Evolutionary conservation across 2,797 vertebrate species (phyloP).

Genomic region (Echiichthys vipera): DNA sequence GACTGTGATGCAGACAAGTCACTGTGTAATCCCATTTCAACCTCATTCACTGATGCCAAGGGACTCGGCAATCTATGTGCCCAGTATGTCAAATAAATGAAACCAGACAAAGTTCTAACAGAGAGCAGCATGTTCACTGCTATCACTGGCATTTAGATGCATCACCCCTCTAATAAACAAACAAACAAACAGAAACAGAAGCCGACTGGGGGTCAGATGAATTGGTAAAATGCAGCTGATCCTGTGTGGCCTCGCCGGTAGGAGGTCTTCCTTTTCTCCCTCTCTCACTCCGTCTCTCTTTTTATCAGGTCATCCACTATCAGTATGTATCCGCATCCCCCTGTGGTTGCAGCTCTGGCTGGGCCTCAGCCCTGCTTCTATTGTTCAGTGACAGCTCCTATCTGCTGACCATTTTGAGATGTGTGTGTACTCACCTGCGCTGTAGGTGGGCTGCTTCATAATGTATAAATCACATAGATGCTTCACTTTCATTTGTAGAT

Average conservation of each 20-base stretch:
- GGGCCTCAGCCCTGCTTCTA: slow-evolving; percentile 39
- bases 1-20: slow-evolving; percentile 62
- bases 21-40: slow-evolving; percentile 74
- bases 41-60: slow-evolving; percentile 56
- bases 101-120: slow-evolving; percentile 15
- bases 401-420: slow-evolving; percentile 55
- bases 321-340: slow-evolving; percentile 57
- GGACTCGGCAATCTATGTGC: slow-evolving; percentile 34
- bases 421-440: slow-evolving; percentile 55
- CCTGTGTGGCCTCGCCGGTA: slow-evolving; percentile 72
- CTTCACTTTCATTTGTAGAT: slow-evolving; percentile 24
- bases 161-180: slow-evolving; percentile 12
- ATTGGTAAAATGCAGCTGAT: slow-evolving; percentile 51
- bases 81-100: slow-evolving; percentile 52
- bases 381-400: slow-evolving; percentile 72
- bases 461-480: slow-evolving; percentile 31
- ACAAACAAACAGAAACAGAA: slow-evolving; percentile 45
- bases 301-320: slow-evolving; percentile 71
- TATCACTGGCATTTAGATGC: slow-evolving; percentile 29
- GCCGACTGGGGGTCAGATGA: slow-evolving; percentile 50
- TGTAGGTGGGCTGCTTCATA: slow-evolving; percentile 43
- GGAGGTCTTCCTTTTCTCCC: slow-evolving; percentile 62
- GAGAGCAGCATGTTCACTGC: slow-evolving; percentile 21
- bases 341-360: slow-evolving; percentile 5
- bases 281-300: slow-evolving; percentile 29